These are phyloP conservation scores for Dicentrarchus labrax DNA, from an alignment of 2,113 vertebrate species.

Conservation along the genomic window DNA sequence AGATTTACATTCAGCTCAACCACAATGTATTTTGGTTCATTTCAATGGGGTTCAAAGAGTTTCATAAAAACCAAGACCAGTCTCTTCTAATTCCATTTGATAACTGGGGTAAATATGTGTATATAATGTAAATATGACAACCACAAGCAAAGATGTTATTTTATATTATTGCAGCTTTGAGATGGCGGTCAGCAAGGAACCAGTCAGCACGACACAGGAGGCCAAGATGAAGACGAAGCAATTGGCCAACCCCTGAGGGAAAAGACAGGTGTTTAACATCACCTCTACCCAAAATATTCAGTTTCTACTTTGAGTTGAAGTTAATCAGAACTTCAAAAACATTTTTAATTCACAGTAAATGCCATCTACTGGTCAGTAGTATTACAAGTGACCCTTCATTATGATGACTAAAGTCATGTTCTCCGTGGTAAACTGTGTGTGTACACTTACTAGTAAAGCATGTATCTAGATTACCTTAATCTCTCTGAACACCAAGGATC, in stretches of 20 bases:
- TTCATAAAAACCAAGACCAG: constrained; percentile 13
- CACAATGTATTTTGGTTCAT: neutral
- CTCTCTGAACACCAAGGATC: constrained; percentile 91
- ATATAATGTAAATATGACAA: neutral
- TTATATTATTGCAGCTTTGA: constrained; percentile 83
- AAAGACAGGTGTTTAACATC: neutral
- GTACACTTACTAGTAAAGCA: neutral
- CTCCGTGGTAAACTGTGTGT: neutral
- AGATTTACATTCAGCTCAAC: neutral
- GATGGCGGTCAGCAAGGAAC: constrained; percentile 87
- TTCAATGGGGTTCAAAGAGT: neutral
- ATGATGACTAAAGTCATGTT: neutral
- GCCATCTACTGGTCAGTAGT: neutral
- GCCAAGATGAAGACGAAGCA: constrained; percentile 84
- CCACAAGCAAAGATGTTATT: neutral
- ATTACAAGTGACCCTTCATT: neutral
- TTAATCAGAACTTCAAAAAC: neutral
- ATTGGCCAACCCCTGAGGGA: constrained; percentile 86
- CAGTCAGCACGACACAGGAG: constrained; percentile 84
- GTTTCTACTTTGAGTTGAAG: neutral
- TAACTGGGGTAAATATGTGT: neutral
- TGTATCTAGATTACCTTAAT: constrained; percentile 85
- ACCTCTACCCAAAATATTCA: neutral
- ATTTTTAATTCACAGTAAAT: neutral
- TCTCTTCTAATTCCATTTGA: neutral